A percentile compares a stretch with the other conserved stretches of the same genome.
Conservation (phyloP, 2,113 vertebrate genomes). For the Aix galericulata region DNA sequence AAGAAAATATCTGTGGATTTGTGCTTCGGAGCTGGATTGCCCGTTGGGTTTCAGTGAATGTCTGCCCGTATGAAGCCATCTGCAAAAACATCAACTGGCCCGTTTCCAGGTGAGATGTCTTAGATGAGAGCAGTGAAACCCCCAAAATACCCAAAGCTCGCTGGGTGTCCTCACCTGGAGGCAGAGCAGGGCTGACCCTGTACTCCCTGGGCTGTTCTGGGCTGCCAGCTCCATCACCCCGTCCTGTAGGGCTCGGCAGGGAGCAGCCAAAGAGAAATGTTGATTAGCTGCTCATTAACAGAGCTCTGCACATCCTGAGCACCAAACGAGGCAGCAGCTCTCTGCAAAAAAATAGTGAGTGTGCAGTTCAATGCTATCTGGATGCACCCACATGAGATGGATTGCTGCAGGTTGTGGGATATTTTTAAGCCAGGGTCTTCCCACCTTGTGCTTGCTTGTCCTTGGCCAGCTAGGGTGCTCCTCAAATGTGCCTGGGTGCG, state of each 20-base stretch:
- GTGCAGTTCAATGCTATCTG: background rate
- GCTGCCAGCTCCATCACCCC: background rate
- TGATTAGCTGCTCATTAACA: conserved; percentile 62
- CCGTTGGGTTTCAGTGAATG: background rate
- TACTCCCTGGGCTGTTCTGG: background rate
- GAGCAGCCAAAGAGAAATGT: background rate
- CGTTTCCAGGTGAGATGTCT: fast-evolving
- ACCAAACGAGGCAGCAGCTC: background rate
- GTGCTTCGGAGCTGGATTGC: background rate
- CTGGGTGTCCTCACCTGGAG: background rate
- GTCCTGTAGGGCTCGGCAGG: background rate
- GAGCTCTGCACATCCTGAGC: conserved; percentile 38
- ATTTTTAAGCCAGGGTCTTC: conserved; percentile 36
- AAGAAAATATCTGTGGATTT: background rate
- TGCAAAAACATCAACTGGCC: background rate
- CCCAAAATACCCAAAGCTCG: background rate
- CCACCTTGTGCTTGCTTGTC: background rate
- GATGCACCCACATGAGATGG: background rate
- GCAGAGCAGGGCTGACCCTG: background rate
- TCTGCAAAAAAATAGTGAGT: conserved; percentile 1
- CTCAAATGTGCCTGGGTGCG: fast-evolving
- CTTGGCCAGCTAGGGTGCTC: background rate
- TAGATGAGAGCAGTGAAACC: background rate
- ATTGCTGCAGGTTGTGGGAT: background rate
- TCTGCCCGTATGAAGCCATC: background rate